Evolutionary conservation across 2,888 invertebrate genomes (phyloP).

Genomic region (Nesidiocoris tenuis): DNA sequence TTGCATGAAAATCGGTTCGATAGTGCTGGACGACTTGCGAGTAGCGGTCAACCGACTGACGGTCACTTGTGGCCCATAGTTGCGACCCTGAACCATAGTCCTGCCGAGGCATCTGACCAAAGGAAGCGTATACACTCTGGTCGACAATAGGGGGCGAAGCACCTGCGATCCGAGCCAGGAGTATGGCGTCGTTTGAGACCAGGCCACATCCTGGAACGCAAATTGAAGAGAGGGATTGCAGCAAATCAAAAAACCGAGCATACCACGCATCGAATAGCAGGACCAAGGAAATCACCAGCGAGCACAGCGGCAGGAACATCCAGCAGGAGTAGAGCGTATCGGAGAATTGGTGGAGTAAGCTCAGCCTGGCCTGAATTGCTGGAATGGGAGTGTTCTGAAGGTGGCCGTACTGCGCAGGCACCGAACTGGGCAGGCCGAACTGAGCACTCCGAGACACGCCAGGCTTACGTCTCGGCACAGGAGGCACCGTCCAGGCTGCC

Average conservation of each 20-base stretch:
- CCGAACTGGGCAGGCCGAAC: constrained; percentile 58
- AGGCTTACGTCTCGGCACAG: constrained; percentile 59
- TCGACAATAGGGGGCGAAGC: constrained; percentile 60
- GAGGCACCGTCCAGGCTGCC: constrained; percentile 63
- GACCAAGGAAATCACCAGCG: constrained; percentile 53
- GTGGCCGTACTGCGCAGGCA: constrained; percentile 62
- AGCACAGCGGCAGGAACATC: constrained; percentile 59
- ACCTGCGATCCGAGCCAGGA: constrained; percentile 56
- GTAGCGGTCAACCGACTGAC: constrained; percentile 61
- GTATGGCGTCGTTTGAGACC: constrained; percentile 55
- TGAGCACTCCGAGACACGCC: constrained; percentile 50
- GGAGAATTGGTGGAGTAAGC: constrained; percentile 63
- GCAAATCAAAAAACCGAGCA: no score
- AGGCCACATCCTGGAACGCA: constrained; percentile 48
- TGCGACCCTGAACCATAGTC: constrained; percentile 67
- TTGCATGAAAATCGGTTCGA: constrained; percentile 63
- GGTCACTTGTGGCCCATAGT: constrained; percentile 66
- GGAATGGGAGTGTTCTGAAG: constrained; percentile 58
- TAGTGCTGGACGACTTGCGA: constrained; percentile 58
- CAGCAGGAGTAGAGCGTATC: constrained; percentile 63
- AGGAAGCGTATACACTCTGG: constrained; percentile 64
- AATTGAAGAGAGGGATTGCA: no score
- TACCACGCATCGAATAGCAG: no score
- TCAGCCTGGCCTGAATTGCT: constrained; percentile 60
- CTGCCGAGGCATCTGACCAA: constrained; percentile 64